Evolutionary conservation across 2,797 vertebrate species (phyloP), one percentile per base, ranked within the genome.

Genomic region (Nothura maculosa): DNA sequence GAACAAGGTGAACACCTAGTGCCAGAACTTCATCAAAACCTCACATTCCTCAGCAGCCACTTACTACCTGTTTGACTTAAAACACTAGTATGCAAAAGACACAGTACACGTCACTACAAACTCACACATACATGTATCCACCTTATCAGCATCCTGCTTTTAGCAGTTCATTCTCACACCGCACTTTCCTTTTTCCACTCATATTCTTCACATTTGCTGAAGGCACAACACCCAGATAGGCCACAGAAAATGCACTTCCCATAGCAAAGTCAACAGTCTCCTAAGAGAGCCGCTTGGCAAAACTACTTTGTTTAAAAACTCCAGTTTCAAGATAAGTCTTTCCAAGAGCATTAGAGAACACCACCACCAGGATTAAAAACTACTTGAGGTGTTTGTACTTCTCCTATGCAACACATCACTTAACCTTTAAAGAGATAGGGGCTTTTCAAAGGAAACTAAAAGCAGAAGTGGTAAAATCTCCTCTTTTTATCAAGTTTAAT

Each of bases 211-310:
- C 81, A 48, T 92, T 88, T 92, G 88, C 93, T 89, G 91, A 96
- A 96, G 92, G 90, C 92, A 94, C 85, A 76, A 88, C 91, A 95
- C 79, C 47, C 81, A 91, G 74, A 64, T n/a, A 95, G 89, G 93
- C 73, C 86, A 89, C 36, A 82, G 78, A 77, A 92, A 95, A 95
- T 10, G n/a, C 86, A 77, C 63, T 91, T 94, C 61, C 87, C 64
- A 57, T 55, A 94, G 76, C 86, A 96, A 95, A 92, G 34, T 66
- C 73, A 85, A 47, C 28, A 60, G 50, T 90, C 82, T 92, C 83
- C 78, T 48, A 73, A 75, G 75, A 83, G 83, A 64, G 81, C 12
- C 42, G 42, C 76, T 67, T 81, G 79, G 61, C 85, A 96, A 88
- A 92, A 66, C 20, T 58, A 34, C 25, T 2, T 50, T 81, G 68